Percentiles rank a stretch among this genome's conserved stretches.
Evolutionary conservation across 2,113 vertebrate species (phyloP).

Genomic region (Anser cygnoides): DNA sequence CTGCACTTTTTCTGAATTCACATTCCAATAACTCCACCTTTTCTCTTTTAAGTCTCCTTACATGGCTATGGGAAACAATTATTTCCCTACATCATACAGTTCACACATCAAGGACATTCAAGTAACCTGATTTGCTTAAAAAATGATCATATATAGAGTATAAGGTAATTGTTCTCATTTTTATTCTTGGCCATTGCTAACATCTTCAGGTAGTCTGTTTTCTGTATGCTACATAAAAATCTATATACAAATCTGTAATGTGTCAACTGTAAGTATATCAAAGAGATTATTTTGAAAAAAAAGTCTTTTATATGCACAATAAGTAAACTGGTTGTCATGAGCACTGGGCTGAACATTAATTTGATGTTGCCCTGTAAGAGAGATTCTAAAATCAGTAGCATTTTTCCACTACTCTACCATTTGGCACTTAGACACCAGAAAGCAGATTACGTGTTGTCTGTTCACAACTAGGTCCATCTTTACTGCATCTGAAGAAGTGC

Average conservation of each 20-base stretch:
- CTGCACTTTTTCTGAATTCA: neutral
- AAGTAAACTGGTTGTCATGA: neutral
- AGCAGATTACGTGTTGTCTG: neutral
- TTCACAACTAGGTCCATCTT: neutral
- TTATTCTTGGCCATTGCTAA: neutral
- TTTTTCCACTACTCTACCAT: neutral
- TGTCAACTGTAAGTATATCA: neutral
- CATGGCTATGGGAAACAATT: neutral
- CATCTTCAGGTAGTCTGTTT: neutral
- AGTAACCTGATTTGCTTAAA: neutral
- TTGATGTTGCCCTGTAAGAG: neutral
- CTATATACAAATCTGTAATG: neutral
- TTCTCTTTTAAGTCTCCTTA: neutral
- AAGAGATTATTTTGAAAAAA: neutral
- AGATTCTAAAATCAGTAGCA: neutral
- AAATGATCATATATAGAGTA: neutral
- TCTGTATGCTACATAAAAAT: neutral
- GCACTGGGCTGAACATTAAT: neutral
- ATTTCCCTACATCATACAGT: neutral
- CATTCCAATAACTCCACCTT: neutral
- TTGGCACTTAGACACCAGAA: neutral
- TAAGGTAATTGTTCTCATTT: neutral
- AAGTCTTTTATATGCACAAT: neutral
- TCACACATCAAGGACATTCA: fast-evolving
- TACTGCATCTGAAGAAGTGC: neutral